Base-by-base conservation (phyloP, 2,888 invertebrate species). In the Cryptus viduatorius region DNA sequence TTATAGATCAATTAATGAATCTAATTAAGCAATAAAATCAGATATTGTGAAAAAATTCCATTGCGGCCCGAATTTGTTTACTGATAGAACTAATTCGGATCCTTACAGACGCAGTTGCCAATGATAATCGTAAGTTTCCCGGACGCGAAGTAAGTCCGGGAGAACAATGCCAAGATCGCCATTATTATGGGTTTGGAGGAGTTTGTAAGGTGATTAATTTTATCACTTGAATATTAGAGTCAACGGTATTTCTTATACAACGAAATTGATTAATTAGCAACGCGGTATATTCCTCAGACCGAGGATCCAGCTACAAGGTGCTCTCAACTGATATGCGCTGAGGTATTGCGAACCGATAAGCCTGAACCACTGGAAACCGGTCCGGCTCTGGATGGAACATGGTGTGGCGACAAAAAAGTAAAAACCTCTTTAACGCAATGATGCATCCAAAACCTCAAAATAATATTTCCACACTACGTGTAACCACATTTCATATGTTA, bases 401-500 rank as follows among this genome's bases (percentile, higher is more conserved):
- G 56, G 56, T 56, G 56, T 19, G 56, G 56, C 12, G 56, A 56
- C 2, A 24, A 56, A 19, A 56, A 56, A 16, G 56, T 56, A 24
- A 56, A 19, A 19, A 56, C 8, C 8, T 24, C 0, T 56, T 56
- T 10, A 24, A 56, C 10, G 8, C 0, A 4, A 56, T n/a, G 3
- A 19, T 10, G 8, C 10, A 16, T 10, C 1, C 10, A 24, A 56
- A 24, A 19, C 10, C 3, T 56, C 10, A 5, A 19, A 56, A 5
- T 8, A 56, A 16, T 24, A 1, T 8, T 10, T 1, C 19, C 24
- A 8, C 16, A 24, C 1, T 56, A 1, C 2, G 24, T 56, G 19
- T 1, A 5, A 56, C 19, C 16, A 56, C 24, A 56, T 0, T 37
- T 37, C 5, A 56, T 19, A 19, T 56, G 56, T 56, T 56, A 7